Evolutionary conservation across 2,797 vertebrate genomes (phyloP).

Genomic region (Furcifer pardalis): DNA sequence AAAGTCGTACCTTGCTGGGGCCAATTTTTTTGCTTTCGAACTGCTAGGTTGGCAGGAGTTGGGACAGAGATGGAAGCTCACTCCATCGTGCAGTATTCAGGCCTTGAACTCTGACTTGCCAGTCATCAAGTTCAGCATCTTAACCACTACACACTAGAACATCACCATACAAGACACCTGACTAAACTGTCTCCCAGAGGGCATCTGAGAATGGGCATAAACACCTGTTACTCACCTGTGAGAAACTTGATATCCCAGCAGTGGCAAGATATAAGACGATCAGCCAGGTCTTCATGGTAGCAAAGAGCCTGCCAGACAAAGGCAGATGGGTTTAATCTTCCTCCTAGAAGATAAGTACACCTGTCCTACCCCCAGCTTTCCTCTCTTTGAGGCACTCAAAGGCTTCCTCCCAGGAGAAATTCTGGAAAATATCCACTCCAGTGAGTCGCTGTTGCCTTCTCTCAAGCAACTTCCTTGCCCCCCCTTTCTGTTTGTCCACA

Average conservation of each 20-base stretch:
- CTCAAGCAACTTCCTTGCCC: not conserved
- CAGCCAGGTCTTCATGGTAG: conserved; percentile 19
- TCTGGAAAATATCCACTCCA: not conserved
- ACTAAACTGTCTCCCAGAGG: not conserved
- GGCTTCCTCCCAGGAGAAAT: not conserved
- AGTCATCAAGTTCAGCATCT: too few species aligned
- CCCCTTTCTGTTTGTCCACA: not conserved
- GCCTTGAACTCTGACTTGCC: too few species aligned
- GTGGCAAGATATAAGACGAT: conserved; percentile 31
- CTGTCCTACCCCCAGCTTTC: not conserved
- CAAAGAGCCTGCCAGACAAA: conserved; percentile 33
- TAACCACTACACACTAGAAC: too few species aligned
- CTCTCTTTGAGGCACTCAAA: not conserved
- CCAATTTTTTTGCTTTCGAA: too few species aligned
- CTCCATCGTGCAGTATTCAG: too few species aligned
- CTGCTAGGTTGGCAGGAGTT: too few species aligned
- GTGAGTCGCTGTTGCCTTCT: not conserved
- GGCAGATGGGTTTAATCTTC: not conserved
- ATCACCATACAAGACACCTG: not conserved
- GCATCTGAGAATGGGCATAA: not conserved
- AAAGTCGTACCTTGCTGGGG: too few species aligned
- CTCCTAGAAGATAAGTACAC: not conserved
- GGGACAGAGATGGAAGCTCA: too few species aligned
- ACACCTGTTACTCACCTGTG: conserved; percentile 41
- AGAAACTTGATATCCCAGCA: not conserved